These are phyloP conservation scores for Actinernus sp. DNA, from an alignment of 92 coral and sea anemone species.

Conservation along the genomic window DNA sequence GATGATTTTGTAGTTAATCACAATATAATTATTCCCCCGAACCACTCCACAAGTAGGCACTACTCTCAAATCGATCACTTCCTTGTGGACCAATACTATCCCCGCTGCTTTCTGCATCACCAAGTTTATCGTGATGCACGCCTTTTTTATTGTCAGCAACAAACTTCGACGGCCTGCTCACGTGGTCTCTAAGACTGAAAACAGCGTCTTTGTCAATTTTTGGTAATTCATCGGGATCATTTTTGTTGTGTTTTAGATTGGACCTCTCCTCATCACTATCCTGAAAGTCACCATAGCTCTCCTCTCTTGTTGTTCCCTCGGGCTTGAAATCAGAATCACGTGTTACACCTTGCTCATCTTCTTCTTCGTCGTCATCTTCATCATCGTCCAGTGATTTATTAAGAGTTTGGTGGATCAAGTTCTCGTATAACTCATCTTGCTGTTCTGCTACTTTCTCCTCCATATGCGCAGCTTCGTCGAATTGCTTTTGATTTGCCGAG, in stretches of 20 bases:
- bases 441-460: constrained; percentile 91
- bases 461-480: constrained; percentile 84
- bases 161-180: constrained; percentile 22
- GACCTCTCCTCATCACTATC: constrained; percentile 80
- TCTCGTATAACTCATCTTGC: constrained; percentile 84
- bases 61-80: no score
- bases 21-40: background rate
- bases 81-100: no score
- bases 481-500: constrained; percentile 45
- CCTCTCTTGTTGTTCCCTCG: constrained; percentile 28
- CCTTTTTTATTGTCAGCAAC: no score
- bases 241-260: background rate
- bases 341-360: constrained; percentile 43
- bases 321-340: constrained; percentile 22
- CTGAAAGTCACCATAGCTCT: constrained; percentile 86
- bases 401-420: constrained; percentile 57
- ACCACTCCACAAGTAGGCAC: background rate
- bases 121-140: no score
- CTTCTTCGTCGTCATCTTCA: constrained; percentile 66
- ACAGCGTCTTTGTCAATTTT: constrained; percentile 29
- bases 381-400: constrained; percentile 30
- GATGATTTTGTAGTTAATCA: no score
- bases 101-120: no score
- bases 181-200: constrained; percentile 36
- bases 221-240: constrained; percentile 13